These are phyloP conservation scores for Porites divaricata DNA, from an alignment of 92 coral and sea anemone species.

Conservation along the genomic window DNA sequence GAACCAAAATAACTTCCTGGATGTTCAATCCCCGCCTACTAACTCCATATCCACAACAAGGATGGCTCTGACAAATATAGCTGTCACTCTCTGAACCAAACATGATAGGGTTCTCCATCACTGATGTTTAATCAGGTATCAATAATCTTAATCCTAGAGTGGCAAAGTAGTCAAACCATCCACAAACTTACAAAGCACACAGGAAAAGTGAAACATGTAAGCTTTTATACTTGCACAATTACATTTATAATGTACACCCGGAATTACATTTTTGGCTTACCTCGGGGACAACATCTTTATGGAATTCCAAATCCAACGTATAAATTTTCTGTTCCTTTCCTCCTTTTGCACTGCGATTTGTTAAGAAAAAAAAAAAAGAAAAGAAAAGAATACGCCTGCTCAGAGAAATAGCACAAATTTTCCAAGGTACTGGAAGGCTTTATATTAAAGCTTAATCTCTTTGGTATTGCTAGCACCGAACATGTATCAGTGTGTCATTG, in stretches of 20 bases:
- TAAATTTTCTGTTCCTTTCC: conserved; percentile 89
- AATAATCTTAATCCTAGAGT: too few relatives aligned
- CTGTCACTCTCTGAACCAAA: too few relatives aligned
- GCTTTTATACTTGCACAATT: too few relatives aligned
- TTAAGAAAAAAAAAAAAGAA: background rate
- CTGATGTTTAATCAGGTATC: too few relatives aligned
- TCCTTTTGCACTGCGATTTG: conserved; percentile 77
- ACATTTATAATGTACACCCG: background rate
- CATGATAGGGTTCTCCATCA: too few relatives aligned
- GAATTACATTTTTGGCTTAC: conserved; percentile 47
- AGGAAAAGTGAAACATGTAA: too few relatives aligned
- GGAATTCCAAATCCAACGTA: conserved; percentile 77
- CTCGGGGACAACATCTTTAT: conserved; percentile 73
- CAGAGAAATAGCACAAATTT: background rate
- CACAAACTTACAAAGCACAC: too few relatives aligned
- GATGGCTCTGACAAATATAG: too few relatives aligned
- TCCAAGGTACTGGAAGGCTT: background rate
- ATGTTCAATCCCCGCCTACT: too few relatives aligned
- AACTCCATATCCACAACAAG: too few relatives aligned
- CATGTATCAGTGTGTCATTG: background rate
- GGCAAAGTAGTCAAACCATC: too few relatives aligned
- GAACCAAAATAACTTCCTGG: too few relatives aligned
- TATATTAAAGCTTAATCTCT: background rate
- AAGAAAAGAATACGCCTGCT: background rate
- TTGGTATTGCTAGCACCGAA: background rate